Evolutionary conservation across 2,113 vertebrate genomes (phyloP), one percentile per base, ranked within the genome.

Genomic region (Thryonomys swinderianus): DNA sequence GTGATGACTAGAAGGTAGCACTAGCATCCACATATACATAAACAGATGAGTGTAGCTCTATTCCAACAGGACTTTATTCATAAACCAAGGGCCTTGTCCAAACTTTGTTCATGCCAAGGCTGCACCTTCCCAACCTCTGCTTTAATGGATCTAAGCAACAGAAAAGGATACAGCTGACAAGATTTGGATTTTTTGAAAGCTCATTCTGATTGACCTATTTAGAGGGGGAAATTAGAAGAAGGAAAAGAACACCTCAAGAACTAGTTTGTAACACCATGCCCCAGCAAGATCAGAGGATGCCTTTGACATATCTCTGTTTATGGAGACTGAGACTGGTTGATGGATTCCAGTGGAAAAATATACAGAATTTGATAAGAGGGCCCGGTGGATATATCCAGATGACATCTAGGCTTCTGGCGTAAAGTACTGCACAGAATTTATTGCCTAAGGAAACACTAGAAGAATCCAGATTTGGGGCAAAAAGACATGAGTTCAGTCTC

Each of bases 361-460:
- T 27, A 59, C 6, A 88, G 61, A 85, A 82, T 37, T 55, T 80
- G 57, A 48, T 64, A 37, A 81, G 34, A 25, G 27, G 61, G 37
- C 81, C 7, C 79, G 25, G 37, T 37, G 57, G 32, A 83, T 59
- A 69, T 40, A 34, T 51, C 30, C 67, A 17, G 55, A 82, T 80
- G 53, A 37, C 13, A 76, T 51, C 42, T 57, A 30, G 51, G 20
- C 3, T 91, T 92, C 69, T 82, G 64, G 76, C 88, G 76, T 25
- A 40, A 95, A 7, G 64, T 71, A 53, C 0, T 81, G 42, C 59
- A 34, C 76, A 96, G 88, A 86, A 81, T 71, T 85, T 45, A 45
- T 12, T 40, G 66, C 88, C 88, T 53, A 59, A 92, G 85, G 14
- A 88, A 93, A 78, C 66, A n/a, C 12, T 32, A 80, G 40, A 90